Percentiles rank a stretch among this genome's conserved stretches.
Conservation (phyloP, 1,140 invertebrate genomes). For the Camponotus vicinus region DNA sequence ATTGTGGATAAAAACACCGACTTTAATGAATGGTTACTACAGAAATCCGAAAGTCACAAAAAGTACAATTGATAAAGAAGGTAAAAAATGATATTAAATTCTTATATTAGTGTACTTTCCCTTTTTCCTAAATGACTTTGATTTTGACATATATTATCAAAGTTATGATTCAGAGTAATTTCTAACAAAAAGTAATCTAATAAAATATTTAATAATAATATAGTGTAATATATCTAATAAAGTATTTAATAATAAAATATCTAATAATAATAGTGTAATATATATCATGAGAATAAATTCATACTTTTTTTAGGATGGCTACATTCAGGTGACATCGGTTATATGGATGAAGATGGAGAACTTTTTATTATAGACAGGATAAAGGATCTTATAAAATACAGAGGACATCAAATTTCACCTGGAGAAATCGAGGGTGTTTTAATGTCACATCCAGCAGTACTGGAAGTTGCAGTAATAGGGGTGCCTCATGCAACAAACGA, state of each 20-base stretch:
- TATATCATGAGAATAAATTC: neutral
- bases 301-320: neutral
- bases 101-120: too few relatives aligned
- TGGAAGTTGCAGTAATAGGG: conserved; percentile 88
- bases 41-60: conserved; percentile 87
- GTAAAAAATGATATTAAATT: neutral
- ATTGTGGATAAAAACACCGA: conserved; percentile 81
- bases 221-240: neutral
- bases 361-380: conserved; percentile 87
- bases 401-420: conserved; percentile 87
- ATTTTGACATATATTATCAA: too few relatives aligned
- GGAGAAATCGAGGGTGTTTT: conserved; percentile 88
- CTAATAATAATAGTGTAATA: neutral
- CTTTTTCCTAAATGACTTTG: too few relatives aligned
- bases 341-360: conserved; percentile 84
- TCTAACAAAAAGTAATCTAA: neutral
- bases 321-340: conserved; percentile 87
- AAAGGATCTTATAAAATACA: conserved; percentile 89
- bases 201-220: neutral
- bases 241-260: neutral
- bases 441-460: conserved; percentile 85
- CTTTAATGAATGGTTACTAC: conserved; percentile 85
- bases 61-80: conserved; percentile 83
- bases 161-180: too few relatives aligned
- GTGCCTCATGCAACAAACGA: conserved; percentile 86